A percentile compares a stretch with the other conserved stretches of the same genome.
phyloP scores from a whole-genome alignment of 1,140 invertebrate genomes.

The Trichogramma pretiosum region DNA sequence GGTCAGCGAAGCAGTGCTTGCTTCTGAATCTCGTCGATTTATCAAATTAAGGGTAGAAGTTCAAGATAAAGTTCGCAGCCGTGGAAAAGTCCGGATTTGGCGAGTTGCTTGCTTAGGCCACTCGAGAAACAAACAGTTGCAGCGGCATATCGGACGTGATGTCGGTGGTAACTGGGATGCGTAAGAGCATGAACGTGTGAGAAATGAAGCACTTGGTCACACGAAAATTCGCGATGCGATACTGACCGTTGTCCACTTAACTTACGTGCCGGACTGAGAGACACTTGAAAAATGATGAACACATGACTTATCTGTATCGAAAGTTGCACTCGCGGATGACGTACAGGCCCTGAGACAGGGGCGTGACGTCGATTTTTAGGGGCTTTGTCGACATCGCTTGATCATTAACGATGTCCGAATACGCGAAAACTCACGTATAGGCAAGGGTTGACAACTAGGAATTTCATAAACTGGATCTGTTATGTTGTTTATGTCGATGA shows the following conservation, averaged over 20 bases:
- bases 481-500: no score
- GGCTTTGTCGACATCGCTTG: no score
- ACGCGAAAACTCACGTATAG: no score
- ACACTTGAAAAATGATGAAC: slow-evolving; percentile 32
- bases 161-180: no score
- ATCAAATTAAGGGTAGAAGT: slow-evolving; percentile 47
- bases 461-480: no score
- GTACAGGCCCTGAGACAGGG: no score
- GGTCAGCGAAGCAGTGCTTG: slow-evolving; percentile 22
- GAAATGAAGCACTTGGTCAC: slow-evolving; percentile 28
- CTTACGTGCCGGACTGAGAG: slow-evolving; percentile 14
- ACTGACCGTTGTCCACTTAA: slow-evolving; percentile 27
- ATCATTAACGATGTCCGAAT: no score
- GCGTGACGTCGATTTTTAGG: no score
- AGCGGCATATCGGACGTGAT: no score
- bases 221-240: slow-evolving; percentile 25
- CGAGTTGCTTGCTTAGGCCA: neutral
- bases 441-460: no score
- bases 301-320: slow-evolving; percentile 39
- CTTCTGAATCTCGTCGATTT: slow-evolving; percentile 41
- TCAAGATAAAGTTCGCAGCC: slow-evolving; percentile 40
- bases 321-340: slow-evolving; percentile 19
- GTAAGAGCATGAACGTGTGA: slow-evolving; percentile 16
- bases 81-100: slow-evolving; percentile 38
- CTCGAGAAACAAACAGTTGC: no score